Conservation (phyloP, 2,797 vertebrate genomes). For the Crocidura indochinensis region DNA sequence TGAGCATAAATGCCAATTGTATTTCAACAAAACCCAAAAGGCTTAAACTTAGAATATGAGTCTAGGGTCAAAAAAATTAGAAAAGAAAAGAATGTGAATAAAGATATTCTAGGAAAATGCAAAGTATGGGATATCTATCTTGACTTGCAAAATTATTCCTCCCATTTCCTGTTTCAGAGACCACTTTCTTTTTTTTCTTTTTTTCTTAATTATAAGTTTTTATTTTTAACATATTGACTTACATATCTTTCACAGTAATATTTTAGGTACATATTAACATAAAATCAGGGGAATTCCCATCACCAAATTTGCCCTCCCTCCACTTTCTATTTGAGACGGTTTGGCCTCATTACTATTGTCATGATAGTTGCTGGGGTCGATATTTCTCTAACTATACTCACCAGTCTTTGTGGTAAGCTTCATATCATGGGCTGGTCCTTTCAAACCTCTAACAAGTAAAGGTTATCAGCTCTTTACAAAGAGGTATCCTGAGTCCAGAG, state of each 20-base stretch:
- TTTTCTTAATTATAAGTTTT: too few species aligned
- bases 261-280: too few species aligned
- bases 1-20: conserved; percentile 88
- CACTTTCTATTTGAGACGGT: not conserved
- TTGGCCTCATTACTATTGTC: not conserved
- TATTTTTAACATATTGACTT: too few species aligned
- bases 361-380: too few species aligned
- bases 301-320: too few species aligned
- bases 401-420: too few species aligned
- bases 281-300: too few species aligned
- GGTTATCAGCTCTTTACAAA: not conserved
- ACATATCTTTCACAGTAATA: too few species aligned
- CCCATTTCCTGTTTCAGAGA: not conserved
- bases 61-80: rapidly evolving
- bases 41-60: conserved; percentile 71
- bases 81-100: not conserved
- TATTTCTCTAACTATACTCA: too few species aligned
- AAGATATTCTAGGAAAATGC: conserved; percentile 46
- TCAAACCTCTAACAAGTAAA: not conserved
- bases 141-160: conserved; percentile 42
- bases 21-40: conserved; percentile 88
- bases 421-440: too few species aligned
- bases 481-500: not conserved
- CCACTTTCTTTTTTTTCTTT: too few species aligned
- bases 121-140: not conserved